A percentile compares a stretch with the other conserved stretches of the same genome.
These are phyloP conservation scores for Manacus vitellinus DNA, from an alignment of 2,113 vertebrate species.

Conservation along the genomic window DNA sequence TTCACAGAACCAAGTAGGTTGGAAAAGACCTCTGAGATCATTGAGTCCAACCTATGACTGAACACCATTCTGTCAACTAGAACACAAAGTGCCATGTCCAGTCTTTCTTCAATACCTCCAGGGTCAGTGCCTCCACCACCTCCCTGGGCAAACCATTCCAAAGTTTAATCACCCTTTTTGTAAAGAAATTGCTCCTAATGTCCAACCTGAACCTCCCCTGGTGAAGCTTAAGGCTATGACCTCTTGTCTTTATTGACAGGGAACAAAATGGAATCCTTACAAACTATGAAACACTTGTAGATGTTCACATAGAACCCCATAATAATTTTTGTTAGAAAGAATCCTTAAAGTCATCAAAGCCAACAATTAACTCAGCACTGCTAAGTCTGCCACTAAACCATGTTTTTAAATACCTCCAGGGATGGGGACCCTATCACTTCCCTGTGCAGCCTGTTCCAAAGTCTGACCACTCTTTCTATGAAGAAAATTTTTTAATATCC, in stretches of 20 bases:
- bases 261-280: background rate
- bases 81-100: background rate
- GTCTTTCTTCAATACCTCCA: background rate
- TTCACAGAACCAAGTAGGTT: no score
- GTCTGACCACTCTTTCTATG: background rate
- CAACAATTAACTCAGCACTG: background rate
- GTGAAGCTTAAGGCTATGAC: accelerated
- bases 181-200: background rate
- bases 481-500: background rate
- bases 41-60: accelerated
- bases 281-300: background rate
- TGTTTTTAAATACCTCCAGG: background rate
- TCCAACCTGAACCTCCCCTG: background rate
- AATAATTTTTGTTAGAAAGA: background rate
- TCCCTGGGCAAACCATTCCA: background rate
- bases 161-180: background rate
- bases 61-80: accelerated
- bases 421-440: background rate
- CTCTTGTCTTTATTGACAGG: background rate
- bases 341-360: accelerated
- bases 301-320: no score
- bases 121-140: no score
- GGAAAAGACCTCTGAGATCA: background rate
- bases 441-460: background rate
- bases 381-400: background rate